phyloP scores from a whole-genome alignment of 1,140 invertebrate species.

The Hyles euphorbiae region DNA sequence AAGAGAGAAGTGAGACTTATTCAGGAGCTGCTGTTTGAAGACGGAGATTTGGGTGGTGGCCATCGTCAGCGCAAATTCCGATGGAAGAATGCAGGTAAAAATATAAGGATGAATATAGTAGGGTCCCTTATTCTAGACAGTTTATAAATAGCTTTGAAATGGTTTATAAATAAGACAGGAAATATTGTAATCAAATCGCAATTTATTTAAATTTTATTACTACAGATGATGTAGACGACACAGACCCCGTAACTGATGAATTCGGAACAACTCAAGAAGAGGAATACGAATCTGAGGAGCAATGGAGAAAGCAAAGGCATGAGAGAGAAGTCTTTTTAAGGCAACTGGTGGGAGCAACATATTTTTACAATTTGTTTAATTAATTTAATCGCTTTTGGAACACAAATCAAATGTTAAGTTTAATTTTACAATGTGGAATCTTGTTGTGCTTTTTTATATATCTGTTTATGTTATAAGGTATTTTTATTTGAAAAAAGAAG shows the following conservation, averaged over 20 bases:
- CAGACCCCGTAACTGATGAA: slow-evolving; percentile 55
- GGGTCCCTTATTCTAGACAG: too few species aligned
- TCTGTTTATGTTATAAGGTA: too few species aligned
- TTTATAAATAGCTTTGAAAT: too few species aligned
- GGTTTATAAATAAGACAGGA: too few species aligned
- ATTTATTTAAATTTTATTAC: not conserved
- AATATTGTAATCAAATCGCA: too few species aligned
- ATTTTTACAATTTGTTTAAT: too few species aligned
- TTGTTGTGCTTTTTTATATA: too few species aligned
- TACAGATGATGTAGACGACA: slow-evolving; percentile 59
- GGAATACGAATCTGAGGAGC: slow-evolving; percentile 81
- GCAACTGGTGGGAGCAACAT: slow-evolving; percentile 49
- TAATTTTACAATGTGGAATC: too few species aligned
- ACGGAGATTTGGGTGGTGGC: slow-evolving; percentile 88
- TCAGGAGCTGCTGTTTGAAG: slow-evolving; percentile 89
- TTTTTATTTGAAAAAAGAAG: too few species aligned
- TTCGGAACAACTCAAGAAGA: slow-evolving; percentile 65
- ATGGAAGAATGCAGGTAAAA: slow-evolving; percentile 86
- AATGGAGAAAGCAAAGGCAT: slow-evolving; percentile 81
- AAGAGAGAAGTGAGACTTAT: slow-evolving; percentile 84
- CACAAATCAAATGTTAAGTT: too few species aligned
- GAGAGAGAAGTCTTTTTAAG: slow-evolving; percentile 82
- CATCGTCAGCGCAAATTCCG: slow-evolving; percentile 86
- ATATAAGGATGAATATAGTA: too few species aligned
- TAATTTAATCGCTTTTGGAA: too few species aligned